Percentiles rank a stretch among this genome's conserved stretches.
Conservation (phyloP, 1,140 invertebrate species). For the Halictus rubicundus region DNA sequence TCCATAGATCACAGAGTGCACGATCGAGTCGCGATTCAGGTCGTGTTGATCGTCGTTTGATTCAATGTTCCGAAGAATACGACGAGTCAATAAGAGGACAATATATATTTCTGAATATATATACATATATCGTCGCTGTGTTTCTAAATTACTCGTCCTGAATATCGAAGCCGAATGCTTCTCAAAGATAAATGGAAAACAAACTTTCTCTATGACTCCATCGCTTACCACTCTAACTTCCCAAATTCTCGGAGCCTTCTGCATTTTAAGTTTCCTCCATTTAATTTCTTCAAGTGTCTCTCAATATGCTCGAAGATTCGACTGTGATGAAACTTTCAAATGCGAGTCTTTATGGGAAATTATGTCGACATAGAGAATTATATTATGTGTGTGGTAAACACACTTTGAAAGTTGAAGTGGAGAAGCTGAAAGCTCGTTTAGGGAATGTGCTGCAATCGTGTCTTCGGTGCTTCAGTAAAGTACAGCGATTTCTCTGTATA, state of each 20-base stretch:
- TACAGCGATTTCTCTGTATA: no score
- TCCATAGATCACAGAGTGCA: constrained; percentile 47
- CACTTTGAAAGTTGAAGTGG: not conserved
- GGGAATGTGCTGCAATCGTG: no score
- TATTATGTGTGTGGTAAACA: no score
- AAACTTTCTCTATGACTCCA: not conserved
- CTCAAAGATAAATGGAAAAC: not conserved
- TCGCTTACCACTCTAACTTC: no score
- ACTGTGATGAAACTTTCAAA: not conserved
- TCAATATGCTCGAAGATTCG: not conserved
- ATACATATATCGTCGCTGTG: not conserved
- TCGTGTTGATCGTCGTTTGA: constrained; percentile 49
- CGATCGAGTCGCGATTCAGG: constrained; percentile 70
- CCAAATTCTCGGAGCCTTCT: not conserved
- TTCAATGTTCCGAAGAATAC: constrained; percentile 27
- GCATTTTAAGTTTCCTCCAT: not conserved
- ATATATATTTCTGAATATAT: not conserved
- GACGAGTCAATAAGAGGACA: constrained; percentile 2
- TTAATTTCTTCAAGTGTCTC: not conserved
- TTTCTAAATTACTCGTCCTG: not conserved
- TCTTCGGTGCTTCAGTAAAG: no score
- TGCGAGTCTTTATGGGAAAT: not conserved
- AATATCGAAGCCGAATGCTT: not conserved
- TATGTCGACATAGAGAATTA: not conserved
- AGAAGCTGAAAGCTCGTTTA: not conserved